Evolutionary conservation across 2,113 vertebrate genomes (phyloP).

Genomic region (Coptodon rendalli): DNA sequence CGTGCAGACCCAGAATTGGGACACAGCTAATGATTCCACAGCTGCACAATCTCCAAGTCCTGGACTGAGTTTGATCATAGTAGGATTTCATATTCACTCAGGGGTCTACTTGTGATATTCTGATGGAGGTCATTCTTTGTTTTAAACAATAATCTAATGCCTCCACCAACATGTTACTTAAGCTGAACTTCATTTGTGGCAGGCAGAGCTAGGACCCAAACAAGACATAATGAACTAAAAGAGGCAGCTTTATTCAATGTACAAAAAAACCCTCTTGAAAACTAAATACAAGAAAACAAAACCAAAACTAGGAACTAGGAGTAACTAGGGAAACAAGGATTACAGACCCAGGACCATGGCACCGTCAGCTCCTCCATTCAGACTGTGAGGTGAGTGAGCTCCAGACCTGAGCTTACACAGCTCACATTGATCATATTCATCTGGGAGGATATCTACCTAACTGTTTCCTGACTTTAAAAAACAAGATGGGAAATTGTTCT

Average conservation of each 20-base stretch:
- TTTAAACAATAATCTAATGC: neutral
- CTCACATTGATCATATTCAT: neutral
- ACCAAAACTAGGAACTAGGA: neutral
- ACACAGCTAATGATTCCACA: neutral
- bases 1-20: too few relatives aligned
- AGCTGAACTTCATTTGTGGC: neutral
- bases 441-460: neutral
- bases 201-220: neutral
- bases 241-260: neutral
- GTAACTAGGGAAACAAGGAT: neutral
- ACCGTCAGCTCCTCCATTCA: neutral
- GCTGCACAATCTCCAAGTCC: neutral
- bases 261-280: neutral
- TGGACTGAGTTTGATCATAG: slow-evolving; percentile 11
- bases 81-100: neutral
- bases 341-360: neutral
- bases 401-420: neutral
- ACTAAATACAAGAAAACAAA: neutral
- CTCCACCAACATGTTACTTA: neutral
- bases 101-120: neutral
- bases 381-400: neutral
- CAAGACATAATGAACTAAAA: neutral
- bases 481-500: neutral
- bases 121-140: neutral
- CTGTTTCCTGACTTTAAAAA: neutral